These are phyloP conservation scores for Vidua macroura DNA, from an alignment of 2,113 vertebrate genomes.

Conservation along the genomic window DNA sequence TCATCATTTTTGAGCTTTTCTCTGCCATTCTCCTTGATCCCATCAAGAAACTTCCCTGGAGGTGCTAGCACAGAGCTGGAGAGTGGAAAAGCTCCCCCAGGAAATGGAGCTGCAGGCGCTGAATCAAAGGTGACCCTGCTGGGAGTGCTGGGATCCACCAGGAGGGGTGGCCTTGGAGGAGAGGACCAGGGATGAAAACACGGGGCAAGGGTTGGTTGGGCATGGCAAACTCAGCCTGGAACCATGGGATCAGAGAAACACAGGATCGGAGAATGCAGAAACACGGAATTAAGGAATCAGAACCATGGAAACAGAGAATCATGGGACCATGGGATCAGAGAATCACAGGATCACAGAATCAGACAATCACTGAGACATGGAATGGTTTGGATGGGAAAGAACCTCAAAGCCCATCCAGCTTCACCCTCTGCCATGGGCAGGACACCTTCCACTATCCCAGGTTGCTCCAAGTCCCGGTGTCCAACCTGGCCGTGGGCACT, in stretches of 20 bases:
- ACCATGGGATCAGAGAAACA: background rate
- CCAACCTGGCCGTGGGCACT: background rate
- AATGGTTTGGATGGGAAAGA: background rate
- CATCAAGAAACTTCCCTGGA: background rate
- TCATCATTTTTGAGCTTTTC: background rate
- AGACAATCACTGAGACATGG: background rate
- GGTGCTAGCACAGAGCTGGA: background rate
- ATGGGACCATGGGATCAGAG: background rate
- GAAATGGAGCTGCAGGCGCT: background rate
- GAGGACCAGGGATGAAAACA: background rate
- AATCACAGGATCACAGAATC: rapidly evolving
- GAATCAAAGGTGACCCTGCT: background rate
- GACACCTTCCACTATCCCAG: background rate
- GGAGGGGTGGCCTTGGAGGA: background rate
- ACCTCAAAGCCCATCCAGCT: background rate
- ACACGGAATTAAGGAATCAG: background rate
- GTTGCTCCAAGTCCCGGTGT: rapidly evolving
- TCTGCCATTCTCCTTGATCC: background rate
- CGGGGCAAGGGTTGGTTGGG: background rate
- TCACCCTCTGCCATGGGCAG: background rate
- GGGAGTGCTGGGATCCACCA: background rate
- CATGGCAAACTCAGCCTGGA: background rate
- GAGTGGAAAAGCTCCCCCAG: background rate
- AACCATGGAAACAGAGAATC: background rate
- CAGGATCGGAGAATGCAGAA: too few species aligned